These are phyloP conservation scores for Porites divaricata DNA, from an alignment of 92 coral and sea anemone species.

Conservation along the genomic window DNA sequence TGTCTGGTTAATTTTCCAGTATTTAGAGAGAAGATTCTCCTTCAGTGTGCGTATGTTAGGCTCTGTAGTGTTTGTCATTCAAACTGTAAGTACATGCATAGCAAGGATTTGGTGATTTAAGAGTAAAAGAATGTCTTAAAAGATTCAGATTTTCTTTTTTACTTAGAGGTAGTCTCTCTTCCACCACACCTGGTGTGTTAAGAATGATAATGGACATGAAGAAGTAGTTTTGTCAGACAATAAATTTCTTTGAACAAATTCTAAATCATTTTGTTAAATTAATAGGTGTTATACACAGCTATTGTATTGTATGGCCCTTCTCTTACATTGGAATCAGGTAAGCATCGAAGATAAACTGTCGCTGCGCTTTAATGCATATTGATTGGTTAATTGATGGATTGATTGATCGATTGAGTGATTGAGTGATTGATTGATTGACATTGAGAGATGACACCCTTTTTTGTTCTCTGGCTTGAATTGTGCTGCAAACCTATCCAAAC, in stretches of 20 bases:
- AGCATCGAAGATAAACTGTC: not conserved
- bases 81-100: slow-evolving; percentile 55
- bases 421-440: not conserved
- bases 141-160: too few relatives aligned
- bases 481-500: not conserved
- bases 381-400: not conserved
- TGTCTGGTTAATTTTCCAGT: slow-evolving; percentile 39
- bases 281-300: slow-evolving; percentile 66
- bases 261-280: not conserved
- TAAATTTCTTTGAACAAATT: too few relatives aligned
- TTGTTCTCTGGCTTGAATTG: not conserved
- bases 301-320: slow-evolving; percentile 81
- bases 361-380: not conserved
- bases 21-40: slow-evolving; percentile 75
- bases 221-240: too few relatives aligned
- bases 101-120: too few relatives aligned
- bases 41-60: slow-evolving; percentile 70
- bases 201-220: too few relatives aligned
- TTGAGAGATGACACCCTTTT: not conserved
- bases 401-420: not conserved
- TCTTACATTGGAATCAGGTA: slow-evolving; percentile 76
- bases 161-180: too few relatives aligned
- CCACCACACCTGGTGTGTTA: too few relatives aligned
- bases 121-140: too few relatives aligned
- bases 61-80: slow-evolving; percentile 66